Conservation (phyloP, 2,888 invertebrate genomes). For the Mesochorus sp. region DNA sequence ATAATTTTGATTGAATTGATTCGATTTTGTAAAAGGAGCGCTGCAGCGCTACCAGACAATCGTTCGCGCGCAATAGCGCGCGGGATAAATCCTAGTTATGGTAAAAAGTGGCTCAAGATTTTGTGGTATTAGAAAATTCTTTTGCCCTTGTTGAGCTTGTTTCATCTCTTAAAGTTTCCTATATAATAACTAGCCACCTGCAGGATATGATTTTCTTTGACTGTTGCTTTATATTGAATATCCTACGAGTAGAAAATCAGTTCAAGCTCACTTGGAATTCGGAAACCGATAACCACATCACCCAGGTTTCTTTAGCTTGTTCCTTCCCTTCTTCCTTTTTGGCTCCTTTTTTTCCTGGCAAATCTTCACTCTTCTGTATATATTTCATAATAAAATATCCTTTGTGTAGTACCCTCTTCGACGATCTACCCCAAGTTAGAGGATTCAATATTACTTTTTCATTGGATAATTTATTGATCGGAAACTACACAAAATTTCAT, state of each 20-base stretch:
- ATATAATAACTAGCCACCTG: conserved; percentile 49
- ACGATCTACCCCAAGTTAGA: conserved; percentile 71
- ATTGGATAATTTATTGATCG: conserved; percentile 78
- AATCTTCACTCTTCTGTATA: conserved; percentile 39
- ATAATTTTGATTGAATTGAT: too few relatives aligned
- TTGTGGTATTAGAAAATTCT: not conserved
- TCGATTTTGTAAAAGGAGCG: too few relatives aligned
- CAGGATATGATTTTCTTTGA: conserved; percentile 75
- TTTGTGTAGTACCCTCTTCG: conserved; percentile 52
- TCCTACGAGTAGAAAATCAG: conserved; percentile 70
- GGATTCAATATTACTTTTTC: conserved; percentile 74
- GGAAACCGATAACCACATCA: conserved; percentile 54
- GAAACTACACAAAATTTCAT: conserved; percentile 51
- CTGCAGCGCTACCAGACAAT: too few relatives aligned
- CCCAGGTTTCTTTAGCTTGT: conserved; percentile 19
- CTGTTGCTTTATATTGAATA: conserved; percentile 81
- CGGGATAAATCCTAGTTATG: too few relatives aligned
- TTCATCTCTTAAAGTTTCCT: conserved; percentile 50
- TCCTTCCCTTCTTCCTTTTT: conserved; percentile 46
- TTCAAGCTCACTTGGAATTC: conserved; percentile 58
- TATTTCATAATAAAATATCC: conserved; percentile 48
- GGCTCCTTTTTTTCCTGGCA: conserved; percentile 53
- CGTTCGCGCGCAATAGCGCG: too few relatives aligned
- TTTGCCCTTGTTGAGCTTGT: conserved; percentile 6
- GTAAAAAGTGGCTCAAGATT: too few relatives aligned